phyloP scores from a whole-genome alignment of 2,797 vertebrate genomes.

The Ptychadena robeensis region DNA sequence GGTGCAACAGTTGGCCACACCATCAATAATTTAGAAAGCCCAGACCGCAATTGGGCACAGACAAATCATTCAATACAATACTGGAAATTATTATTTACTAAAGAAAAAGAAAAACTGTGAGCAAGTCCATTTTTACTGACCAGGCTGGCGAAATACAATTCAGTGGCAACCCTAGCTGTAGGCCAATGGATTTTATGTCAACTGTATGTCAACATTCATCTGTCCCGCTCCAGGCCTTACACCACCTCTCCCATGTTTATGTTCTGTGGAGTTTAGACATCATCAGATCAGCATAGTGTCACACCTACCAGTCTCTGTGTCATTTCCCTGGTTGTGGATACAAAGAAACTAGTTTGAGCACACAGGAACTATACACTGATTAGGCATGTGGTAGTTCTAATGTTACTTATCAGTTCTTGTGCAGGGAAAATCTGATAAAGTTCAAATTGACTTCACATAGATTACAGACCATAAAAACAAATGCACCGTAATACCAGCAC shows the following conservation, averaged over 20 bases:
- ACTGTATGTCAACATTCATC: conserved; percentile 2
- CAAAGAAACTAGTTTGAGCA: neutral
- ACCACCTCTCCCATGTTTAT: neutral
- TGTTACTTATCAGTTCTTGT: neutral
- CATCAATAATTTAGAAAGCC: too few species aligned
- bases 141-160: too few species aligned
- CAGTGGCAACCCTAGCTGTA: neutral
- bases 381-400: neutral
- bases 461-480: neutral
- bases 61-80: too few species aligned
- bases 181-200: neutral
- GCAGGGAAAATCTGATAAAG: neutral
- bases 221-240: too few species aligned
- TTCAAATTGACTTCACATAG: neutral
- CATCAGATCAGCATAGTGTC: neutral
- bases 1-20: too few species aligned
- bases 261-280: neutral
- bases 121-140: too few species aligned
- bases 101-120: too few species aligned
- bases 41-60: too few species aligned
- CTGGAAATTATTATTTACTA: too few species aligned
- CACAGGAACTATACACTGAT: neutral
- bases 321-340: neutral
- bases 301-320: neutral
- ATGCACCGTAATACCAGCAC: too few species aligned